phyloP scores from a whole-genome alignment of 2,113 vertebrate genomes.

The Strigops habroptila region DNA sequence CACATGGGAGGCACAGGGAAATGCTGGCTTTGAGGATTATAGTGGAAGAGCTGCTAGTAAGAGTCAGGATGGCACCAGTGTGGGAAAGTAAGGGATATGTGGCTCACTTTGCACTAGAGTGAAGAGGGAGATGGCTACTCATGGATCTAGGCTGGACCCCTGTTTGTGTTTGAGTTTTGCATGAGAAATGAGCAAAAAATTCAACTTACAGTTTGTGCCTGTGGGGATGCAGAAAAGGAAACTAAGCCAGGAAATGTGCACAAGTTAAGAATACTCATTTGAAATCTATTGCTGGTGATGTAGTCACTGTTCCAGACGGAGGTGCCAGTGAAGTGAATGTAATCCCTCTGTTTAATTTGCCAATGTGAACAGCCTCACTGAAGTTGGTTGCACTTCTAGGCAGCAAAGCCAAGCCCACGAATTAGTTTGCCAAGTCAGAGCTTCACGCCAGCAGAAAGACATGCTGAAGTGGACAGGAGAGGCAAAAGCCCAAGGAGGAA shows the following conservation, averaged over 20 bases:
- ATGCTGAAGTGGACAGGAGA: neutral
- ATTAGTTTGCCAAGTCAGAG: neutral
- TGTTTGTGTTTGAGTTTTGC: neutral
- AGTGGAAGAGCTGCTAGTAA: neutral
- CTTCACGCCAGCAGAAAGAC: neutral
- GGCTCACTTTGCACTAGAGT: neutral
- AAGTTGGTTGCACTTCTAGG: neutral
- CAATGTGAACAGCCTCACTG: rapidly evolving
- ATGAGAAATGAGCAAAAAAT: neutral
- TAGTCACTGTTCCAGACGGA: neutral
- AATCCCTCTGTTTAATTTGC: neutral
- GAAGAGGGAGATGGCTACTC: neutral
- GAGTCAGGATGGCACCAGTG: neutral
- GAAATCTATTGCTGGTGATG: neutral
- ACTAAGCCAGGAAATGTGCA: neutral
- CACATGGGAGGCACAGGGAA: neutral
- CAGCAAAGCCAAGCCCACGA: neutral
- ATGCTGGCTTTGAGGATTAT: neutral
- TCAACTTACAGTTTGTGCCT: neutral
- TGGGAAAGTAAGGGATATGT: neutral
- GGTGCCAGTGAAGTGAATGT: neutral
- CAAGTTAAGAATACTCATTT: neutral
- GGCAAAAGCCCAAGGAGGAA: neutral
- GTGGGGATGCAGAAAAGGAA: neutral
- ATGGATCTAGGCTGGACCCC: neutral